phyloP scores from a whole-genome alignment of 2,797 vertebrate species.

The Malacoraja senta region DNA sequence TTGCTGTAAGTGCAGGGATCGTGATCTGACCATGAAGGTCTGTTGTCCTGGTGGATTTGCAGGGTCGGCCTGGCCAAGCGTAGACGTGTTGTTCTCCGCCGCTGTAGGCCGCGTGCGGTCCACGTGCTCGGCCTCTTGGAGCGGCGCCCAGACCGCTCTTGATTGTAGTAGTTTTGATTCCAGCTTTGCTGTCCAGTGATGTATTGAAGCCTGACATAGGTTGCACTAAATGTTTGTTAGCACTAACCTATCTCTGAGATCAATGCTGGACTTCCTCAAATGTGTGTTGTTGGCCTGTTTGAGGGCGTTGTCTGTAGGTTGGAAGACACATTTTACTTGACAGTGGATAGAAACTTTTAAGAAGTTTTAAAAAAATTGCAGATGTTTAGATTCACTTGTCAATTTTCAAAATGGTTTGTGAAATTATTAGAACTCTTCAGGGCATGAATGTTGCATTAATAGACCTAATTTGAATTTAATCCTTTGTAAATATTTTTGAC shows the following conservation, averaged over 20 bases:
- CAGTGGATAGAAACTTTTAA: neutral
- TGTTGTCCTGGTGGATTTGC: too few species aligned
- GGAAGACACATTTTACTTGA: neutral
- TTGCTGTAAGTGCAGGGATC: too few species aligned
- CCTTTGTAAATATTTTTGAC: neutral
- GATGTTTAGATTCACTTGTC: neutral
- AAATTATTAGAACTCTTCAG: neutral
- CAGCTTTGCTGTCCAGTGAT: neutral
- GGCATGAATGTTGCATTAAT: neutral
- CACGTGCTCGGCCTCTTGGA: too few species aligned
- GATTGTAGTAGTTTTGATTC: neutral
- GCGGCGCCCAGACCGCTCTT: neutral
- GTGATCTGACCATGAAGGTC: too few species aligned
- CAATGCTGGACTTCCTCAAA: neutral
- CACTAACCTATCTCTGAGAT: neutral
- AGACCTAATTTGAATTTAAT: neutral
- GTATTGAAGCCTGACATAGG: neutral
- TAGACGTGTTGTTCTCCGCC: too few species aligned
- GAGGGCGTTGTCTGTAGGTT: neutral
- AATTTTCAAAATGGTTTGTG: neutral
- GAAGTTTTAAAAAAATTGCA: neutral
- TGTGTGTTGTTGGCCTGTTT: neutral
- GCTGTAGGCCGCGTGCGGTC: too few species aligned
- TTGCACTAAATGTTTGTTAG: neutral
- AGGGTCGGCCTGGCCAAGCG: too few species aligned